Conservation (phyloP, 2,113 vertebrate species). For the Sturnira hondurensis region DNA sequence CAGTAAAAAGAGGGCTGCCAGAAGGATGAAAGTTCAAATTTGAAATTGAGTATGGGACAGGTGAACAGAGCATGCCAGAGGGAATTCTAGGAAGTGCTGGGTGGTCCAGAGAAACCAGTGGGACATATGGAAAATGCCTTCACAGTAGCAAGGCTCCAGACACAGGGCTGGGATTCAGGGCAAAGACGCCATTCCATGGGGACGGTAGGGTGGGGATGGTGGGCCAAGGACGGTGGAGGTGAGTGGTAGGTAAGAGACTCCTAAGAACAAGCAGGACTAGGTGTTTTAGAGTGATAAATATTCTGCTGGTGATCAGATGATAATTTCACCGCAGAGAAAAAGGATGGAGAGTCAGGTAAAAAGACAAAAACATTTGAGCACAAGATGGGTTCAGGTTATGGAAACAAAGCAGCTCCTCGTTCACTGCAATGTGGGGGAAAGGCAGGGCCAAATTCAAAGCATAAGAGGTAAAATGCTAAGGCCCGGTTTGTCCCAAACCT, state of each 20-base stretch:
- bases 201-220: not conserved
- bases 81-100: not conserved
- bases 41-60: not conserved
- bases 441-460: not conserved
- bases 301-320: not conserved
- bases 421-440: not conserved
- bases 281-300: not conserved
- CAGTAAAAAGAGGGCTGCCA: not conserved
- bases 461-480: not conserved
- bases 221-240: too few species aligned
- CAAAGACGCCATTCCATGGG: too few species aligned
- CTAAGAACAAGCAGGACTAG: not conserved
- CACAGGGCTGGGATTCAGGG: not conserved
- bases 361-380: not conserved
- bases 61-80: not conserved
- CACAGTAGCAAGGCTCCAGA: not conserved
- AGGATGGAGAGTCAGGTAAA: not conserved
- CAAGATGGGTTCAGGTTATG: not conserved
- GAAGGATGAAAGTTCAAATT: not conserved
- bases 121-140: not conserved
- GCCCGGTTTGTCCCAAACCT: not conserved
- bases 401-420: not conserved
- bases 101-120: not conserved
- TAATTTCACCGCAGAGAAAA: not conserved
- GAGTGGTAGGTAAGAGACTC: fast-evolving